Base-by-base conservation (phyloP, 2,113 vertebrate species). In the Thalassoma bifasciatum region DNA sequence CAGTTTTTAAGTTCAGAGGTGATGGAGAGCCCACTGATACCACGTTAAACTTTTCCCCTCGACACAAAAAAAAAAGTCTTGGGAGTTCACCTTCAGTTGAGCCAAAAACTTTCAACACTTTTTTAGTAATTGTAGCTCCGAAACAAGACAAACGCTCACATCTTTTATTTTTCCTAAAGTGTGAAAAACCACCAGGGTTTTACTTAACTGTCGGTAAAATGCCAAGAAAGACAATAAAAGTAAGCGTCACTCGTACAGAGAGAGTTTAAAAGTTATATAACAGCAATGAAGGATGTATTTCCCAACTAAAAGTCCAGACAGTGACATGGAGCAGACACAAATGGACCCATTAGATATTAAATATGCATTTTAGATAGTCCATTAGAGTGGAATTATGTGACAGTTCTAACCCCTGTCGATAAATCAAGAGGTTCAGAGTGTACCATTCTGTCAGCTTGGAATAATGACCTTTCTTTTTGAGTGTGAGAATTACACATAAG, bases 321-420 rank as follows among this genome's bases (percentile, higher is more conserved):
- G 7, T 38, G 26, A 50, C 10, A 63, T 24, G 69, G 6, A 19
- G 42, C 65, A 62, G 21, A 56, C 17, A n/a, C 42, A 46, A 53
- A 8, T 46, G 19, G 30, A 24, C 47, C 46, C 49, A 30, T 47
- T 34, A 62, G 30, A 36, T 44, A 21, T 51, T 49, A 1, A 24
- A 42, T 56, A 49, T 22, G 38, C 23, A 7, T 73, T 62, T 22
- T 3, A 42, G 52, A 24, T 58, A 26, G 5, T 1, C 30, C 38
- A 40, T 65, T 30, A 75, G 10, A 6, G 26, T 44, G 57, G 64
- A 75, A 49, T 13, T n/a, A 21, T 64, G 30, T 23, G n/a, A 36
- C 10, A 17, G 13, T 9, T 42, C 14, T 17, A 16, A 46, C 13
- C 23, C 38, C 21, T n/a, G 14, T 19, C 37, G 51, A n/a, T 40